Evolutionary conservation across 2,888 invertebrate species (phyloP), one percentile per base, ranked within the genome.

Genomic region (Pyrocoelia pectoralis): DNA sequence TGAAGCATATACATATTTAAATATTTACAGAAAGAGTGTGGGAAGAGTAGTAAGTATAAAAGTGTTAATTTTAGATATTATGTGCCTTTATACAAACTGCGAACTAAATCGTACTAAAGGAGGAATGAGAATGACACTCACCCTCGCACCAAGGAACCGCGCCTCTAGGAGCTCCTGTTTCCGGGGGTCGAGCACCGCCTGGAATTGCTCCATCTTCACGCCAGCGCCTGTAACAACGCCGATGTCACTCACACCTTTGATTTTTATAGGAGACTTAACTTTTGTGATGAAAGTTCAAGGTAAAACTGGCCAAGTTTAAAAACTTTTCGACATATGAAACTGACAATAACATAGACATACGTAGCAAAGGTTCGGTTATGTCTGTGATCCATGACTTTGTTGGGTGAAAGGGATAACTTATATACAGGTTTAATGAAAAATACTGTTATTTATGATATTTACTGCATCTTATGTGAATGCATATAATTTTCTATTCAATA

Each of bases 101-200:
- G 49, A 49, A 58, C 54, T 63, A 63, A 62, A 33, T 54, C 62
- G 57, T 29, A 54, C 58, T 63, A 65, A 61, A 43, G 61, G 56
- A 65, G 61, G 65, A 61, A 65, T 57, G 65, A 57, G 65, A 65
- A 61, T 61, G 58, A 67, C 66, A 89, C 93, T 91, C 84, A 95
- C 95, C 93, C 95, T 91, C 85, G 92, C 93, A 86, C 96, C 95
- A 83, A 95, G 90, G 87, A 96, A 95, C 84, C 98, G 91, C 81
- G 97, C 97, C 88, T 98, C 98, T 84, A 98, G 89, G 83, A 98
- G 89, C 89, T 98, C 97, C 88, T 97, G 97, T 87, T 97, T 98
- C 84, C 97, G 91, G 84, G 97, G 97, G 88, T 98, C 97, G 86
- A 98, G 89, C 87, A 93, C 92, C 86, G 94, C 90, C 88, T 94